These are phyloP conservation scores for Diadema setosum DNA, from an alignment of 35 echinoderm and acorn worm species.

Conservation along the genomic window DNA sequence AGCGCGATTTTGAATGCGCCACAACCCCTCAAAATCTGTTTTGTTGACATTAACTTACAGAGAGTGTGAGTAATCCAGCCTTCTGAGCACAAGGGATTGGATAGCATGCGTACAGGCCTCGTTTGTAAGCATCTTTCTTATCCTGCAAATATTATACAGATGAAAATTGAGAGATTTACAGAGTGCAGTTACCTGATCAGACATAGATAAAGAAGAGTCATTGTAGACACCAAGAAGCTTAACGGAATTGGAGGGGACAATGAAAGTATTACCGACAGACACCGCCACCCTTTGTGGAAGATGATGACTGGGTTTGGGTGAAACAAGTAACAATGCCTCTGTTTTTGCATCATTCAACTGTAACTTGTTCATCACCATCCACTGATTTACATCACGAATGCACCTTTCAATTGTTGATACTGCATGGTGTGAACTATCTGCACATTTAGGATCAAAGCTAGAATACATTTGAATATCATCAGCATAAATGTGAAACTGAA, in stretches of 20 bases:
- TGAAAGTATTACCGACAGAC: neutral
- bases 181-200: neutral
- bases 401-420: neutral
- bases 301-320: neutral
- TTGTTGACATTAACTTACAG: neutral
- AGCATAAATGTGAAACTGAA: neutral
- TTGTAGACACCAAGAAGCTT: neutral
- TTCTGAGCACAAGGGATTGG: neutral
- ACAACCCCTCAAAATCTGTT: neutral
- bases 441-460: neutral
- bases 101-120: neutral
- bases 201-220: neutral
- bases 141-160: neutral
- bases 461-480: conserved; percentile 4
- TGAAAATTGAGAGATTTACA: conserved; percentile 4
- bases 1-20: neutral
- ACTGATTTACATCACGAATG: neutral
- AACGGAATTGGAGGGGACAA: neutral
- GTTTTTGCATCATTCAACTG: neutral
- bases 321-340: neutral
- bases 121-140: neutral
- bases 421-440: neutral
- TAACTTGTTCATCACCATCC: neutral
- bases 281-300: neutral
- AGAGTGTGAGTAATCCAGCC: neutral